phyloP scores from a whole-genome alignment of 1,140 invertebrate genomes.

The Apis dorsata region DNA sequence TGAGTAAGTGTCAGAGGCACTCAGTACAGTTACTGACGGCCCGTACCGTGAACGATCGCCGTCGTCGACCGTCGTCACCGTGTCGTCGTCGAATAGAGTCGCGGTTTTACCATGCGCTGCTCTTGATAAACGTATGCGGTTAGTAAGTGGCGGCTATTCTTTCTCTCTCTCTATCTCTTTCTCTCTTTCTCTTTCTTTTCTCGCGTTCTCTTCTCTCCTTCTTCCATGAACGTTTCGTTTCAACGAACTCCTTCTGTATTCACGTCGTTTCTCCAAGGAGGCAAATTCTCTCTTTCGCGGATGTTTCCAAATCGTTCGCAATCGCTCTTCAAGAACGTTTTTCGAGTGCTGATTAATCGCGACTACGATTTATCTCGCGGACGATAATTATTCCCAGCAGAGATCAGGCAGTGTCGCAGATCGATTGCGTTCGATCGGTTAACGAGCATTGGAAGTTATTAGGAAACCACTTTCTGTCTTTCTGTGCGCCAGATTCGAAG shows the following conservation, averaged over 20 bases:
- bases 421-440: slow-evolving; percentile 17
- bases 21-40: slow-evolving; percentile 78
- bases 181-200: slow-evolving; percentile 49
- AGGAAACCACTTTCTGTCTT: no score
- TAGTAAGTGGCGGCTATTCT: slow-evolving; percentile 56
- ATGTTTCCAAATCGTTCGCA: background rate
- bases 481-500: background rate
- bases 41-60: slow-evolving; percentile 65
- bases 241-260: slow-evolving; percentile 42
- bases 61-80: slow-evolving; percentile 34
- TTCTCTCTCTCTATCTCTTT: slow-evolving; percentile 36
- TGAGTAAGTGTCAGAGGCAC: slow-evolving; percentile 71
- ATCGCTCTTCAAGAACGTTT: background rate
- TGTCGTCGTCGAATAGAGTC: slow-evolving; percentile 23
- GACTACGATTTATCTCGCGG: background rate
- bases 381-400: slow-evolving; percentile 16
- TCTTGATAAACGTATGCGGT: slow-evolving; percentile 61
- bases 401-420: background rate
- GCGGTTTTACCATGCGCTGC: slow-evolving; percentile 49
- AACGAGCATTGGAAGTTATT: background rate
- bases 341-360: background rate
- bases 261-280: slow-evolving; percentile 18
- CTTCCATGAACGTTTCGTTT: slow-evolving; percentile 36
- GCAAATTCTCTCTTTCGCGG: background rate
- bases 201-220: background rate